These are phyloP conservation scores for Otocyon megalotis DNA, from an alignment of 2,113 vertebrate genomes.

Conservation along the genomic window DNA sequence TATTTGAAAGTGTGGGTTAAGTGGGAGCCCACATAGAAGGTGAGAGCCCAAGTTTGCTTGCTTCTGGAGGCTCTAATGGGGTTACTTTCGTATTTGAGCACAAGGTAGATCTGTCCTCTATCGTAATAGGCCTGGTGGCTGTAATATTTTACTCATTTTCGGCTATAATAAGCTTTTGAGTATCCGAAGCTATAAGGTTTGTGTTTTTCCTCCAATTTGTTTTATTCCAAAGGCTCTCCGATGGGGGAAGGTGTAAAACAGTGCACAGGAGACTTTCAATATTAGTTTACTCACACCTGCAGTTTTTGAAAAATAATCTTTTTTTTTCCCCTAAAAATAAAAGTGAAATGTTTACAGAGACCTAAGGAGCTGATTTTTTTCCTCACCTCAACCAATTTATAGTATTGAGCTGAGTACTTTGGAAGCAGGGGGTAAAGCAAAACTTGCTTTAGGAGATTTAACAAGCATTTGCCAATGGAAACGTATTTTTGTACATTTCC, in stretches of 20 bases:
- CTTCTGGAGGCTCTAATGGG: neutral
- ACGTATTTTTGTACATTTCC: slow-evolving; percentile 35
- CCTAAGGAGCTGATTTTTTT: slow-evolving; percentile 62
- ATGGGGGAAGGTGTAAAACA: slow-evolving; percentile 29
- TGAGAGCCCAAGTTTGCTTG: neutral
- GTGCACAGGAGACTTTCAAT: slow-evolving; percentile 63
- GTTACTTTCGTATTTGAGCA: neutral
- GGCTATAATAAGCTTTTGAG: slow-evolving; percentile 64
- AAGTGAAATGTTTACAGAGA: slow-evolving; percentile 70
- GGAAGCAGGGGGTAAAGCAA: slow-evolving; percentile 59
- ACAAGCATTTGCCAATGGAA: slow-evolving; percentile 72
- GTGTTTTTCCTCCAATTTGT: slow-evolving; percentile 66
- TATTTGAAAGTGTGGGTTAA: neutral
- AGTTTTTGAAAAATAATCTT: slow-evolving; percentile 65
- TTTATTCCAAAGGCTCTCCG: slow-evolving; percentile 24
- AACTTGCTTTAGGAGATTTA: slow-evolving; percentile 71
- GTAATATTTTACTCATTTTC: slow-evolving; percentile 46
- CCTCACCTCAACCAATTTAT: slow-evolving; percentile 68
- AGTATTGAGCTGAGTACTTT: slow-evolving; percentile 45
- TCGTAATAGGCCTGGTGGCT: slow-evolving; percentile 7
- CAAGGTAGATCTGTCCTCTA: slow-evolving; percentile 10
- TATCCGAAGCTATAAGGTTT: slow-evolving; percentile 24
- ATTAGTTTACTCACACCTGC: slow-evolving; percentile 68
- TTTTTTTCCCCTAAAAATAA: slow-evolving; percentile 50
- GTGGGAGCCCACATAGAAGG: neutral